Evolutionary conservation across 2,888 invertebrate genomes (phyloP), one percentile per base, ranked within the genome.

Genomic region (Leucoptera coffeella): DNA sequence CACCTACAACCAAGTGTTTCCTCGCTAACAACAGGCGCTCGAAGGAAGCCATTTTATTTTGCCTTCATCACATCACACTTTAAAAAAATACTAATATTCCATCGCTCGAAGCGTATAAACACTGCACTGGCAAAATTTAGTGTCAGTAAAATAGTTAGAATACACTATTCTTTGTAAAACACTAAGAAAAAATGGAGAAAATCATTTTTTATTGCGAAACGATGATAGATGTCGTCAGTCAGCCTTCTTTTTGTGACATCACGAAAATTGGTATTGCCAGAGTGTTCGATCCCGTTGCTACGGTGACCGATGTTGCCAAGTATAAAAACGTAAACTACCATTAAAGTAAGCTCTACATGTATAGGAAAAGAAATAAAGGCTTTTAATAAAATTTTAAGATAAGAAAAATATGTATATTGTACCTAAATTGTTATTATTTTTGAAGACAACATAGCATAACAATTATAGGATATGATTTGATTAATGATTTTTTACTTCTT

Each of bases 1-100:
- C 88, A 59, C 88, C 89, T 60, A 92, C 44, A 42, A 58, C 42
- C 45, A 57, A 40, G 47, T 49, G 47, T 56, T 53, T 59, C 47
- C 54, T 57, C 47, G 47, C 43, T 43, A 51, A 43, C 55, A 61
- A 57, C 57, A 59, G 57, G 62, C 58, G 59, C 51, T 57, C 60
- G 48, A 60, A 52, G 57, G 60, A 47, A 57, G 62, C 61, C 64
- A 64, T 64, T 64, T 62, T 64, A 54, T 55, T 58, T 60, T 55
- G 54, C 52, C 54, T 55, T 54, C 54, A 59, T 61, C 52, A 60
- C 56, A 52, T 50, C 59, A 60, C 54, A 7, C 6, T 6, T 17
- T 17, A 17, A 48, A 53, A 50, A 56, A 51, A 50, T 53, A 55
- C 39, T 46, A 43, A 41, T 44, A 45, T 45, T 43, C 50, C 55